Conservation (phyloP, 2,888 invertebrate species). For the Eledona agricola region DNA sequence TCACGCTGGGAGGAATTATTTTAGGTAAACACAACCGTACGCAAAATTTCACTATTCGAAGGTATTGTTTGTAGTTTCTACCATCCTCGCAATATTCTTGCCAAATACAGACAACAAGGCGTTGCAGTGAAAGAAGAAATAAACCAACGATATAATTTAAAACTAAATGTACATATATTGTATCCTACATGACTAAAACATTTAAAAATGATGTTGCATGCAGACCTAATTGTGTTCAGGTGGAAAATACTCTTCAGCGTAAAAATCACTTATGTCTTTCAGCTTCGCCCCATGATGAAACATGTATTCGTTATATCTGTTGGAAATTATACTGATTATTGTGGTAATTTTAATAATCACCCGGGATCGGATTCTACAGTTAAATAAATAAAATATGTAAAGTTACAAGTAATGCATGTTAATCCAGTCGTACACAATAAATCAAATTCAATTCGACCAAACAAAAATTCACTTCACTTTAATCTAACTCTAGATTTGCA, state of each 20-base stretch:
- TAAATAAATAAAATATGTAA: not conserved
- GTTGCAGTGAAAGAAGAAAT: constrained; percentile 11
- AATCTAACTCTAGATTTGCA: no score
- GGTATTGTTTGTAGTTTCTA: constrained; percentile 29
- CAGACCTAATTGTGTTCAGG: constrained; percentile 19
- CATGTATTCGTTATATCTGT: constrained; percentile 25
- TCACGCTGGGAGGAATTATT: constrained; percentile 13
- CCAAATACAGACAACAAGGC: constrained; percentile 39
- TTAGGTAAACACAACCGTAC: constrained; percentile 8
- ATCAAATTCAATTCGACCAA: no score
- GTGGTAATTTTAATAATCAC: not conserved
- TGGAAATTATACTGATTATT: constrained; percentile 1
- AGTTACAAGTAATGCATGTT: no score
- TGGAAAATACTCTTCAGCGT: constrained; percentile 27
- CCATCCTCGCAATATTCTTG: constrained; percentile 27
- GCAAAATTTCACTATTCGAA: not conserved
- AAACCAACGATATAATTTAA: constrained; percentile 2
- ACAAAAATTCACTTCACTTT: no score
- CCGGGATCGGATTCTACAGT: not conserved
- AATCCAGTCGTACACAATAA: no score
- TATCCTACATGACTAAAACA: no score
- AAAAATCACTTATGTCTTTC: constrained; percentile 15
- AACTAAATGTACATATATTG: not conserved
- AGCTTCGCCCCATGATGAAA: constrained; percentile 8
- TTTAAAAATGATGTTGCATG: not conserved